Evolutionary conservation across 2,113 vertebrate species (phyloP), one percentile per base, ranked within the genome.

Genomic region (Pachycephala philippinensis): DNA sequence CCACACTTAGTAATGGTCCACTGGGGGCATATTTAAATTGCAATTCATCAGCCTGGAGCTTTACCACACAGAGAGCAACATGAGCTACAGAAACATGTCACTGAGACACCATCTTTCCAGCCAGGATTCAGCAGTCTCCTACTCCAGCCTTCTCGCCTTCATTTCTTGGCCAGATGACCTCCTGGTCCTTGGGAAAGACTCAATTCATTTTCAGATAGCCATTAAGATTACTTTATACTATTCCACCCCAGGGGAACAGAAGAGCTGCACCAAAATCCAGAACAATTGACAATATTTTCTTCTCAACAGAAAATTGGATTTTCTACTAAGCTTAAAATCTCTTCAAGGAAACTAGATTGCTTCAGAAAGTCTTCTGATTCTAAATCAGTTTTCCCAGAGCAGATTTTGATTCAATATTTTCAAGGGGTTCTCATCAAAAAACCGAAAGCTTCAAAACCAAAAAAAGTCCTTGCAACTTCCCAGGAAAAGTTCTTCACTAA

Each of bases 311-410:
- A 95, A 94, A 91, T 64, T 92, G 87, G 84, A 68, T 94, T 94
- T 95, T 95, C 49, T 91, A 42, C 59, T 90, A 84, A 87, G 90
- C 92, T 95, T 66, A 91, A 96, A 96, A 93, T 39, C 63, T 88
- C 71, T 93, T 93, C 68, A 95, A 90, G 68, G 56, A 90, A 94
- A 95, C 78, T 11, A 84, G 47, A 89, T 88, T 86, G 70, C 28
- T 77, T 92, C 75, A 92, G 83, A 95, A 96, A 80, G 54, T 59
- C 64, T 81, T 74, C 66, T 9, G 16, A 77, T 92, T 93, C 71
- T 24, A 86, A 90, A 92, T 84, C 77, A 70, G 63, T 84, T 95
- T 90, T 94, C 76, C 85, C 76, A 89, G 35, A 66, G 24, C 69
- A 92, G 53, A 71, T 81, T 87, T 90, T 54, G 35, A 44, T 56